phyloP scores from a whole-genome alignment of 2,113 vertebrate species.

The Tetraodon nigroviridis region DNA sequence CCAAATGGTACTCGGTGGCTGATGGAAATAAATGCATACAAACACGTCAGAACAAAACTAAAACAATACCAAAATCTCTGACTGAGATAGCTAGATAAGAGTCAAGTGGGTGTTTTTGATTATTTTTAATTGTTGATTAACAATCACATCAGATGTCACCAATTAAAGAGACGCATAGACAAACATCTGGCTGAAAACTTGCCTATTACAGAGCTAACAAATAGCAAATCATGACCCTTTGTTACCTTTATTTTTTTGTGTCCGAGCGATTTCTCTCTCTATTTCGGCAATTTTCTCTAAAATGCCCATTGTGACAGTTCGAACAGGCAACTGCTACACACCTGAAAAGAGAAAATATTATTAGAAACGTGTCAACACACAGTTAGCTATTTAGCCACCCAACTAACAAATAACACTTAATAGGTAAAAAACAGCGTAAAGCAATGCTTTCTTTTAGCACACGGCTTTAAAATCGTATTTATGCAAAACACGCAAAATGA shows the following conservation, averaged over 20 bases:
- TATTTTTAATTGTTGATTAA: no score
- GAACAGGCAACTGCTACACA: slow-evolving; percentile 14
- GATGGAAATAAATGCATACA: slow-evolving; percentile 4
- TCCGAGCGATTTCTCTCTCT: slow-evolving; percentile 93
- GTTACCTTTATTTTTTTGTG: slow-evolving; percentile 95
- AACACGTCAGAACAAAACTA: neutral
- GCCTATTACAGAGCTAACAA: slow-evolving; percentile 18
- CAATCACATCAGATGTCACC: neutral
- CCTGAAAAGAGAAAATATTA: slow-evolving; percentile 12
- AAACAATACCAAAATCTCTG: no score
- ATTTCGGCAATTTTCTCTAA: slow-evolving; percentile 94
- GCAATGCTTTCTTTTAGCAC: neutral
- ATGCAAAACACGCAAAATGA: neutral
- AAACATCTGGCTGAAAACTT: slow-evolving; percentile 5
- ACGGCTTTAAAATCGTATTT: neutral
- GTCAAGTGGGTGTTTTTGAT: no score
- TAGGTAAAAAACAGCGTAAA: slow-evolving; percentile 6
- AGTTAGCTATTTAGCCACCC: slow-evolving; percentile 45
- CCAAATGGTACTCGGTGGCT: slow-evolving; percentile 98
- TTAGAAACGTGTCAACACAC: slow-evolving; percentile 55
- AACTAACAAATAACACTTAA: slow-evolving; percentile 35
- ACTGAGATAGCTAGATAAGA: no score
- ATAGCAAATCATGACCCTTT: neutral
- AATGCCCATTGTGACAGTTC: slow-evolving; percentile 81
- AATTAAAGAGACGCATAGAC: neutral